A percentile compares a stretch with the other conserved stretches of the same genome.
These are phyloP conservation scores for Oreohelix idahoensis DNA, from an alignment of 1,140 invertebrate genomes.

Conservation along the genomic window DNA sequence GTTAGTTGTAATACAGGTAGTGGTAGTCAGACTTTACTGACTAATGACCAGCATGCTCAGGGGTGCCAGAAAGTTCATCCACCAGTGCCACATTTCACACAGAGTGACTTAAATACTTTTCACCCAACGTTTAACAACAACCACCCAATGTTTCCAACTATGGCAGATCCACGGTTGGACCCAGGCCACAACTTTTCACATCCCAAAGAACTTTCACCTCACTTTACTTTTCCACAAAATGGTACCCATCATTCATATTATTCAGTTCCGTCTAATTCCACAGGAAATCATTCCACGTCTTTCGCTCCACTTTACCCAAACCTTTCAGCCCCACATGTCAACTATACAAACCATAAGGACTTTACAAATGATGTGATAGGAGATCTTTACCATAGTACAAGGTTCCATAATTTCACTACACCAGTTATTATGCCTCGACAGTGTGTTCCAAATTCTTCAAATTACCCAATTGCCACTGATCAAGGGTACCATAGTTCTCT, in stretches of 20 bases:
- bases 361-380: background rate
- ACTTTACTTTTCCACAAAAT: background rate
- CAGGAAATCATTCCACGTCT: background rate
- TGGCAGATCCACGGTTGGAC: background rate
- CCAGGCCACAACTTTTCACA: background rate
- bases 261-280: background rate
- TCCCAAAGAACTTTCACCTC: background rate
- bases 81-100: background rate
- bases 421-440: background rate
- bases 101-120: no score
- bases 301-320: no score
- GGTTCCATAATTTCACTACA: background rate
- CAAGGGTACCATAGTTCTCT: background rate
- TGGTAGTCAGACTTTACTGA: background rate
- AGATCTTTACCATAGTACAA: background rate
- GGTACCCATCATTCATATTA: background rate
- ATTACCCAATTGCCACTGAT: background rate
- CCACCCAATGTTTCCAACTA: background rate
- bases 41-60: background rate
- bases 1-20: no score
- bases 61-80: background rate
- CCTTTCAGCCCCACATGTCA: background rate
- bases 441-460: background rate
- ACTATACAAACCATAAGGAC: background rate
- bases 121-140: background rate